Conservation (phyloP, 2,888 invertebrate species). For the Hyles lineata region DNA sequence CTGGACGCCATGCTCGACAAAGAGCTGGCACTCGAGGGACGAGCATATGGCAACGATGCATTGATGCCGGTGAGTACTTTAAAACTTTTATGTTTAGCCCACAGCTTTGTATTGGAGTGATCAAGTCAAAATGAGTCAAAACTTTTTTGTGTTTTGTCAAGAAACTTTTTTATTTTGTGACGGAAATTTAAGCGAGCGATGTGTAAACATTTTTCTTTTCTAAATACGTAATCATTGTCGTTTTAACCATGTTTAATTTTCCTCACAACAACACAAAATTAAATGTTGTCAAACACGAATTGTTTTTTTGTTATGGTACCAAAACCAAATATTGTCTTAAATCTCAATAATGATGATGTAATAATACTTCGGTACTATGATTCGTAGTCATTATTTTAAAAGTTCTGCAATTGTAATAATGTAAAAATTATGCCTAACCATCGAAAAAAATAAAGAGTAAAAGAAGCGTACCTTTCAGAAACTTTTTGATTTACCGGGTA, state of each 20-base stretch:
- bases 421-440: not conserved
- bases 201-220: too few relatives aligned
- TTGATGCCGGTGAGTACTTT: slow-evolving; percentile 87
- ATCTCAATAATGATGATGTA: not conserved
- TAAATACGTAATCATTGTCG: too few relatives aligned
- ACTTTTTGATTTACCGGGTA: not conserved
- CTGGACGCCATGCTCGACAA: slow-evolving; percentile 87
- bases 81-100: not conserved
- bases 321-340: not conserved
- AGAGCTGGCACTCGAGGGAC: slow-evolving; percentile 87
- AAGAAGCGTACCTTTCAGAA: not conserved
- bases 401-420: not conserved
- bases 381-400: slow-evolving; percentile 1
- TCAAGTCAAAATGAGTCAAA: too few relatives aligned
- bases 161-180: too few relatives aligned
- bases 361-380: not conserved
- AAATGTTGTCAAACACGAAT: too few relatives aligned
- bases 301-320: too few relatives aligned
- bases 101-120: too few relatives aligned
- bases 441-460: not conserved
- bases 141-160: too few relatives aligned
- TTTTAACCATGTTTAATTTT: too few relatives aligned
- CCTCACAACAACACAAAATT: too few relatives aligned
- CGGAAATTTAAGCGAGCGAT: too few relatives aligned
- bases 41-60: slow-evolving; percentile 86